Conservation (phyloP, 2,113 vertebrate genomes). For the Poecilia latipinna region DNA sequence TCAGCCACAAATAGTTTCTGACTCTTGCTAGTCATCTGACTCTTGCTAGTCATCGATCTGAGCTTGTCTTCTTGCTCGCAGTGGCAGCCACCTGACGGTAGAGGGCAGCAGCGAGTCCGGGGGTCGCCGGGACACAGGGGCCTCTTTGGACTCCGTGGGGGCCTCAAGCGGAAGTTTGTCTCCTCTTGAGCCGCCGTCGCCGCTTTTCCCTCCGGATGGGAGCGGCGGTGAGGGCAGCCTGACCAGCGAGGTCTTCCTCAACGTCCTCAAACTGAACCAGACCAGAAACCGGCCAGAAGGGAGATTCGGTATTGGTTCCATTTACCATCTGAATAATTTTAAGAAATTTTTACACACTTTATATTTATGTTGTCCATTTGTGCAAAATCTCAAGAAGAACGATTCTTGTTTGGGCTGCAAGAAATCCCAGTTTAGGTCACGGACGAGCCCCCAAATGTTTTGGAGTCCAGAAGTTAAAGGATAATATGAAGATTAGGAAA, state of each 20-base stretch:
- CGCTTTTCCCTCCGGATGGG: constrained; percentile 65
- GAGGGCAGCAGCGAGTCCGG: constrained; percentile 48
- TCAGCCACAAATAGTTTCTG: background rate
- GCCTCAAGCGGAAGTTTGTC: constrained; percentile 76
- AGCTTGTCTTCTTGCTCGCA: background rate
- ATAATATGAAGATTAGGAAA: too few species aligned
- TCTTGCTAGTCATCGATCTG: background rate
- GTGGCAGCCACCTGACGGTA: constrained; percentile 55
- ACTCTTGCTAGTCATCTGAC: background rate
- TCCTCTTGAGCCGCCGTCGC: constrained; percentile 67
- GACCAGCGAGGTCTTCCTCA: constrained; percentile 79
- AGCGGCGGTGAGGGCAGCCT: constrained; percentile 57
- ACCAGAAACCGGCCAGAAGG: constrained; percentile 64
- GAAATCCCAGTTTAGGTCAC: background rate
- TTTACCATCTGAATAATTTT: background rate
- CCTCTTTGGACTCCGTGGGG: constrained; percentile 74
- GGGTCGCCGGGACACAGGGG: constrained; percentile 68
- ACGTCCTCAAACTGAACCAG: constrained; percentile 75
- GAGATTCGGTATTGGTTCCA: constrained; percentile 44
- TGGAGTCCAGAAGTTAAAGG: too few species aligned
- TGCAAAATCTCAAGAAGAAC: background rate
- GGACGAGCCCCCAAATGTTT: too few species aligned
- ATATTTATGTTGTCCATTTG: background rate
- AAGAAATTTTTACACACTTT: background rate
- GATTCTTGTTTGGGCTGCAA: background rate